Base-by-base conservation (phyloP, 2,113 vertebrate species). In the Pholis gunnellus region DNA sequence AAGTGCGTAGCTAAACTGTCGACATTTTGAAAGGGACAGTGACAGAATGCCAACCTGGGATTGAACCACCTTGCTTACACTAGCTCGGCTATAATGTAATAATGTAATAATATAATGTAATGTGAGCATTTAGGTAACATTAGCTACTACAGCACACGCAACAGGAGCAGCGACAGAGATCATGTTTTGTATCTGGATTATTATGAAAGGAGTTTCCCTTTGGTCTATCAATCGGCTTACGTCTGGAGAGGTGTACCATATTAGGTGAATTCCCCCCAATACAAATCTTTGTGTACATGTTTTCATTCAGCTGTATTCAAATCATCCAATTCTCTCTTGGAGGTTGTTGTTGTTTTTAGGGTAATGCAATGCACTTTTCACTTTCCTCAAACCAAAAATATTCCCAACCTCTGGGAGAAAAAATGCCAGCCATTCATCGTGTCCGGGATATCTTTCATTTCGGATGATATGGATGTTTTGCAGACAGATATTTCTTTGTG, bases 271-370 rank as follows among this genome's bases (percentile, higher is more conserved):
- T 77, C 40, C 56, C 60, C 46, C 14, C 1, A 5, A 78, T 72
- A 36, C 36, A 73, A 50, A 79, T 9, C 25, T 67, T 34, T 63
- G 40, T 60, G 27, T 69, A 9, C 48, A 57, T 59, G 75, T 82
- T 82, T 71, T 14, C 40, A 72, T 72, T 72, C 20, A 25, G 20
- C 22, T 25, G 17, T 48, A 71, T 63, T 66, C 72, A 72, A 66
- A 81, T 38, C 52, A 48, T 65, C 22, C 48, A 57, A 60, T 50
- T 76, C 18, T 63, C 31, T 65, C 44, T 22, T 11, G 2, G 38
- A 0, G 34, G 34, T 34, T 34, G 34, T 34, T 34, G 3, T 34
- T 54, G 22, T 50, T 82, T 63, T 78, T 42, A 42, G 40, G 25
- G 25, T n/a, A 8, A 50, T 36, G 52, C 44, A 50, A 79, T 11